Base-by-base conservation (phyloP, 2,113 vertebrate genomes). In the Aphyosemion australe region DNA sequence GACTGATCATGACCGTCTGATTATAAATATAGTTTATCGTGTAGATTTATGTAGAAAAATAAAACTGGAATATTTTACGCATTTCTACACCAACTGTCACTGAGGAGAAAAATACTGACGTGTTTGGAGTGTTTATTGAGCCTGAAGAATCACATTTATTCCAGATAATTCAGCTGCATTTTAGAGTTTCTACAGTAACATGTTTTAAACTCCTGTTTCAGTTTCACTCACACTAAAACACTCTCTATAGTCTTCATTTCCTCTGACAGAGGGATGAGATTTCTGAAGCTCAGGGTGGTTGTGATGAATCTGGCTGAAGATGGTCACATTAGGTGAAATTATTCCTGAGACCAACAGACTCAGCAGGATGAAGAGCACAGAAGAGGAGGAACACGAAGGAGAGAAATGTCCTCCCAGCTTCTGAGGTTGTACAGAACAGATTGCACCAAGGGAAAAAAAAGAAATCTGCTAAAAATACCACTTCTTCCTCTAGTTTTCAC, bases 391-490 rank as follows among this genome's bases (percentile, higher is more conserved):
- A 64, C 18, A 32, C 13, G 37, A 32, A 66, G 57, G 46, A 63
- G 61, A 76, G 41, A 67, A 65, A 74, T 41, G 32, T 83, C 48
- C 69, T 71, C 52, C 53, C 67, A 70, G 69, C 61, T 63, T 76
- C 74, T 26, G 37, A 79, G 71, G 67, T 80, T 68, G 74, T 75
- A 73, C 71, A 76, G 81, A 85, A 88, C 88, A 90, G 83, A 84
- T 77, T 88, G 86, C 74, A 85, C 65, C 57, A 69, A 51, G 72
- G 39, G 65, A 64, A 68, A 67, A 79, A 72, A 76, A 84, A 66
- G 7, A 78, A 72, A 80, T 61, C 69, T 78, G 76, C 87, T 90
- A 89, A 90, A 89, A 90, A 90, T 90, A 88, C 77, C 84, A 74
- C 76, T 71, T 85, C 74, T 73, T 78, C 74, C 69, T 83, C 75